Evolutionary conservation across 1,140 invertebrate species (phyloP).

Genomic region (Kradibia gibbosae): DNA sequence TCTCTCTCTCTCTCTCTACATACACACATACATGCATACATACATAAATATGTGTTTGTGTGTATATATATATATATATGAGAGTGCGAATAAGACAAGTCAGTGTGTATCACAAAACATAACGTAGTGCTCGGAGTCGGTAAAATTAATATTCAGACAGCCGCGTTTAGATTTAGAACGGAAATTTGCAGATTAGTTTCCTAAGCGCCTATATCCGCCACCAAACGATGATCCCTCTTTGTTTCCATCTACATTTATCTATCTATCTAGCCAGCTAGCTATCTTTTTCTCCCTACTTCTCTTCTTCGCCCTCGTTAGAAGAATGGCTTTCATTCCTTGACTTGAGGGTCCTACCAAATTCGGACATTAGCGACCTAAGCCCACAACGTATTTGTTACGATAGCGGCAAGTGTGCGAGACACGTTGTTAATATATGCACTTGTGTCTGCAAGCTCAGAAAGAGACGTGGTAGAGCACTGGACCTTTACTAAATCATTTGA

Average conservation of each 20-base stretch:
- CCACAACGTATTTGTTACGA: conserved; percentile 3
- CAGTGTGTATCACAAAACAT: conserved; percentile 22
- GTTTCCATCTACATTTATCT: neutral
- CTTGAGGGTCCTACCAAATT: neutral
- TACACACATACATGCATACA: no score
- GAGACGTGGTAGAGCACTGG: neutral
- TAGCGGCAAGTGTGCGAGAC: conserved; percentile 25
- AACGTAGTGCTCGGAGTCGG: neutral
- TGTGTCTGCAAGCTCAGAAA: neutral
- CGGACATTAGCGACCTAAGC: neutral
- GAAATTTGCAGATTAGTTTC: conserved; percentile 44
- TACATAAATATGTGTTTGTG: neutral
- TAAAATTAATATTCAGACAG: conserved; percentile 43
- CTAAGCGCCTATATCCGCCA: conserved; percentile 12
- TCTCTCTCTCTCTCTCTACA: no score
- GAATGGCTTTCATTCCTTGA: neutral
- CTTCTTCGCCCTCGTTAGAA: neutral
- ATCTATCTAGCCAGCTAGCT: neutral
- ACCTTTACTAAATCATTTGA: no score
- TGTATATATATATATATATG: neutral
- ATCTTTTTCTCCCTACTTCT: neutral
- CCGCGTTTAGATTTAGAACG: conserved; percentile 26
- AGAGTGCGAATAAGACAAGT: neutral
- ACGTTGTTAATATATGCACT: conserved; percentile 24
- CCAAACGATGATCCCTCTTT: neutral